A percentile compares a stretch with the other conserved stretches of the same genome.
Conservation (phyloP, 2,888 invertebrate species). For the Cantharis rufa region DNA sequence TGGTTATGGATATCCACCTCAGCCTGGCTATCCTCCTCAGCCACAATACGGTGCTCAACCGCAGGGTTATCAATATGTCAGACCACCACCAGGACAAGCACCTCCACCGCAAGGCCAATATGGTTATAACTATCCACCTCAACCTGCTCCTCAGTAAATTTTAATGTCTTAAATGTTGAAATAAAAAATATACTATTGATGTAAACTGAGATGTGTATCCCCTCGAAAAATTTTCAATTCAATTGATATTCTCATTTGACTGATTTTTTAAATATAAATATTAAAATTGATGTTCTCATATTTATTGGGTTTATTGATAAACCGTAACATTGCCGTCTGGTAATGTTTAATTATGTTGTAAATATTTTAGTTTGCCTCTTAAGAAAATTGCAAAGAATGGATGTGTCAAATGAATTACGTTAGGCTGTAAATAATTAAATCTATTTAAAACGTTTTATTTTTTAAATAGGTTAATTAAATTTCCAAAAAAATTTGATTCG, state of each 20-base stretch:
- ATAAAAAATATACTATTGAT: neutral
- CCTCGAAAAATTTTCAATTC: neutral
- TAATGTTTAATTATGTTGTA: neutral
- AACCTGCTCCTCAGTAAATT: conserved; percentile 67
- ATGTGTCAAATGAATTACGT: neutral
- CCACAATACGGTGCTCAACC: conserved; percentile 63
- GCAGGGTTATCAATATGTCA: conserved; percentile 68
- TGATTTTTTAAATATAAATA: neutral
- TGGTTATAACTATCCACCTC: conserved; percentile 78
- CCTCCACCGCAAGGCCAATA: conserved; percentile 76
- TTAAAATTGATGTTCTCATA: neutral
- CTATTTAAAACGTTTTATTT: neutral
- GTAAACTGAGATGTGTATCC: neutral
- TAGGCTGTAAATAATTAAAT: neutral
- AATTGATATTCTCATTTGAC: neutral
- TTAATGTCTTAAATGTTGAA: neutral
- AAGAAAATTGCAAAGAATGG: neutral
- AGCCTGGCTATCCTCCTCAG: conserved; percentile 64
- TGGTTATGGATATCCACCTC: conserved; percentile 62
- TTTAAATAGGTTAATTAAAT: neutral
- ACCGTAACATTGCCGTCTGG: neutral
- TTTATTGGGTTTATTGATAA: neutral
- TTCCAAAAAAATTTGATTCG: neutral
- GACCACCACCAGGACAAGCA: conserved; percentile 70
- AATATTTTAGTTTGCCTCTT: neutral